Percentiles rank a stretch among this genome's conserved stretches.
phyloP scores from a whole-genome alignment of 2,113 vertebrate species.

The Neofelis nebulosa region DNA sequence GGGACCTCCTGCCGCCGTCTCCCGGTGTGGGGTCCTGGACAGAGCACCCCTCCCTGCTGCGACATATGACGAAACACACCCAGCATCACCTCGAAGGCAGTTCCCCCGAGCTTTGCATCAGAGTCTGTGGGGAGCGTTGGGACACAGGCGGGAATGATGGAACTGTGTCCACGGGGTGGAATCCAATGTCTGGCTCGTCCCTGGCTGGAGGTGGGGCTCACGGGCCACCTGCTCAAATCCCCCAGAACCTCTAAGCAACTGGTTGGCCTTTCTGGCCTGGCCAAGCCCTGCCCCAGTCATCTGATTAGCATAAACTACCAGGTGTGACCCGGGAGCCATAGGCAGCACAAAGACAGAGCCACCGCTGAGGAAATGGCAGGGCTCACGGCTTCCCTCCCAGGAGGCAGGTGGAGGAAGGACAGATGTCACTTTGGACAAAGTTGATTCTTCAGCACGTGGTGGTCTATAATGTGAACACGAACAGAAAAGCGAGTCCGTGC shows the following conservation, averaged over 20 bases:
- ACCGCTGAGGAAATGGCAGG: neutral
- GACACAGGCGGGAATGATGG: accelerated
- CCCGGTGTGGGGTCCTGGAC: too few species aligned
- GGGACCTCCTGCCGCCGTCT: neutral
- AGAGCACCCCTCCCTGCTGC: accelerated
- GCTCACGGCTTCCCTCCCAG: too few species aligned
- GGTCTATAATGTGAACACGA: neutral
- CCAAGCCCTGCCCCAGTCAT: accelerated
- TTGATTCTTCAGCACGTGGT: neutral
- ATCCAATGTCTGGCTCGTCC: neutral
- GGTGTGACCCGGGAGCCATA: too few species aligned
- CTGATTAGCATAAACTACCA: neutral
- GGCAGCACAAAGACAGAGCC: neutral
- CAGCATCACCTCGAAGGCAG: accelerated
- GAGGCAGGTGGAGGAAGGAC: too few species aligned
- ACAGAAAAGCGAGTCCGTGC: neutral
- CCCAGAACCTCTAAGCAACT: neutral
- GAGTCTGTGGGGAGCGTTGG: neutral
- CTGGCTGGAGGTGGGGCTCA: neutral
- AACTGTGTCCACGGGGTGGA: accelerated
- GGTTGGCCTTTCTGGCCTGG: neutral
- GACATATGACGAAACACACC: accelerated
- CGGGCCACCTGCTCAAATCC: neutral
- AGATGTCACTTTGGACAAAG: neutral
- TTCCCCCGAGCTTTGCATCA: neutral